These are phyloP conservation scores for Acrobasis suavella DNA, from an alignment of 2,888 invertebrate species.

Conservation along the genomic window DNA sequence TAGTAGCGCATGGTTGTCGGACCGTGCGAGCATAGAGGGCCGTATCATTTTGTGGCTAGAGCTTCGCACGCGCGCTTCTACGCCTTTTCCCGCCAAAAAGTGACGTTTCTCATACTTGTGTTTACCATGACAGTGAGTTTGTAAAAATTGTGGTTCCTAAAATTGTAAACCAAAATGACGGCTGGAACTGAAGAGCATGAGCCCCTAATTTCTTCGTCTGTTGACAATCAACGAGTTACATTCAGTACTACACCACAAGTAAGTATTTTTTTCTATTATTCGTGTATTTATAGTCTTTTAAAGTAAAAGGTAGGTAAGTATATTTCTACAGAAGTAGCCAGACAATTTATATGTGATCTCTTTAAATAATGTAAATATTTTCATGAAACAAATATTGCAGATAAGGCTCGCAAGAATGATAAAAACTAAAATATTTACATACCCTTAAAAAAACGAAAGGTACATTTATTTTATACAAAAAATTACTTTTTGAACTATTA, in stretches of 20 bases:
- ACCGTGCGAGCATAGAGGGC: constrained; percentile 33
- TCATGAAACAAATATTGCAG: constrained; percentile 5
- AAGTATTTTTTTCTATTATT: neutral
- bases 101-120: constrained; percentile 13
- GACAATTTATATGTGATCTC: neutral
- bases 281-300: too few species aligned
- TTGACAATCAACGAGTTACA: constrained; percentile 69
- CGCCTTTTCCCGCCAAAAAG: constrained; percentile 46
- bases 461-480: too few species aligned
- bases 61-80: constrained; percentile 36
- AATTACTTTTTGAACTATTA: too few species aligned
- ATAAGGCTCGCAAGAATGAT: constrained; percentile 1
- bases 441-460: constrained; percentile 8
- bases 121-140: constrained; percentile 25
- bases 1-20: constrained; percentile 17
- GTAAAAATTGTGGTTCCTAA: constrained; percentile 28
- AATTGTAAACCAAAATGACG: constrained; percentile 59
- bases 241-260: constrained; percentile 68
- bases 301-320: too few species aligned
- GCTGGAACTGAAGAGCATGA: constrained; percentile 75
- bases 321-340: neutral
- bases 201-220: constrained; percentile 71
- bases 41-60: constrained; percentile 36
- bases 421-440: constrained; percentile 11
- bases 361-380: constrained; percentile 3